Base-by-base conservation (phyloP, 1,140 invertebrate species). In the Aphaenogaster floridana region DNA sequence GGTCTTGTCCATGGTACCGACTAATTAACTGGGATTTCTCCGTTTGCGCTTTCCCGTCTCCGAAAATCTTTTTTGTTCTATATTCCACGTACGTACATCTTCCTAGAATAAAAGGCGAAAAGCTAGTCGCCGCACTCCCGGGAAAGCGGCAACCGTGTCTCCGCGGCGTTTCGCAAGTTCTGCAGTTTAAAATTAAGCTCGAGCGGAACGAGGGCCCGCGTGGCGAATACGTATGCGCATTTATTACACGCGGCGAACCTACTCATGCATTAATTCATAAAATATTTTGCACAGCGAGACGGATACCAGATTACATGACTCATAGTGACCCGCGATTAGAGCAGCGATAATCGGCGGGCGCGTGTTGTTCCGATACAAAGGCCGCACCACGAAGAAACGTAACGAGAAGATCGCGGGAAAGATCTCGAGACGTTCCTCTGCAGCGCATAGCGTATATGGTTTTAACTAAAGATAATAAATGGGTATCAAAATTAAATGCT, bases 181-280 rank as follows among this genome's bases (percentile, higher is more conserved):
- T 17, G 36, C 50, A 5, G 42, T 34, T 83, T 88, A 88, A 89
- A 88, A 89, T 88, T 77, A 66, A 89, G 57, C 36, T 76, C 36
- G 68, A 28, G n/a, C 69, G 59, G 72, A 88, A 77, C 8, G 28
- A 39, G n/a, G 36, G 21, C 52, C 39, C 57, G 39, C 61, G 21
- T 52, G n/a, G 61, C 50, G 50, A 59, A 17, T 39, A 66, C 48
- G 57, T 86, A 72, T 21, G 50, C 57, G 36, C 57, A 61, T 68
- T 88, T 8, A 57, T 81, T 87, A 64, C 76, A 72, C 9, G 9
- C 21, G 34, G 68, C 7, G 13, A 61, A 83, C 21, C 63, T 61
- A 80, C 71, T 85, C 64, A 52, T 84, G 64, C 63, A 57, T 87
- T 88, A 71, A 71, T 88, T 88, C 54, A 50, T 61, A 84, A 84